A percentile compares a stretch with the other conserved stretches of the same genome.
These are phyloP conservation scores for Batillaria attramentaria DNA, from an alignment of 1,140 invertebrate species.

Conservation along the genomic window DNA sequence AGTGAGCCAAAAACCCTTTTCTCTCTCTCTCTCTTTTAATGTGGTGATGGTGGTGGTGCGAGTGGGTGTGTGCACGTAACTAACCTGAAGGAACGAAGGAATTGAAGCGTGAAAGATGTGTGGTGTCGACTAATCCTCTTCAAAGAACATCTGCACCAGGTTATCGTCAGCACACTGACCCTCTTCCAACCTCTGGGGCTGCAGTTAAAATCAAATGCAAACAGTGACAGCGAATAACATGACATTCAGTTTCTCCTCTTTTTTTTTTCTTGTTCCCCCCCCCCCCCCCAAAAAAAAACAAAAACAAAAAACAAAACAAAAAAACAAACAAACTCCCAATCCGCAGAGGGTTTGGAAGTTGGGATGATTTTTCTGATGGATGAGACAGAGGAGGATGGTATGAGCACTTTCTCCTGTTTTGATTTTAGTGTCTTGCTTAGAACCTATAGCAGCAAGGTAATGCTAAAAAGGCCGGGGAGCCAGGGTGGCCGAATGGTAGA, in stretches of 20 bases:
- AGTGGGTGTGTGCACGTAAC: too few relatives aligned
- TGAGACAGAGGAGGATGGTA: too few relatives aligned
- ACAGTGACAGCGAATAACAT: not conserved
- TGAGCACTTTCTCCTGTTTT: too few relatives aligned
- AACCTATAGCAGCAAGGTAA: too few relatives aligned
- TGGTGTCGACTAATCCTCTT: conserved; percentile 44
- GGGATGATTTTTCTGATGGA: too few relatives aligned
- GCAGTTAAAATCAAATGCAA: conserved; percentile 41
- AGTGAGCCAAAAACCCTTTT: not conserved
- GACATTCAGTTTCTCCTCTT: not conserved
- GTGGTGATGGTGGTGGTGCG: too few relatives aligned
- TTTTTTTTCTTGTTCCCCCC: not conserved
- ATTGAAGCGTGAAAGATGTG: too few relatives aligned
- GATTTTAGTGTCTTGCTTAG: too few relatives aligned
- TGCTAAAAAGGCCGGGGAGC: too few relatives aligned
- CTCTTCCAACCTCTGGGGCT: conserved; percentile 66
- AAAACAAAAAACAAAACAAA: not conserved
- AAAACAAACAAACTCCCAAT: not conserved
- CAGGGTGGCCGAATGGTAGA: too few relatives aligned
- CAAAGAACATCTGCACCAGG: conserved; percentile 70
- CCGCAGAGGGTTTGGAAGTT: not conserved
- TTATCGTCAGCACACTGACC: conserved; percentile 64
- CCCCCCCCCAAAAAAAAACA: too few relatives aligned
- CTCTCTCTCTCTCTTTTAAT: not conserved
- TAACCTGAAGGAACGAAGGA: too few relatives aligned